Base-by-base conservation (phyloP, 2,888 invertebrate genomes). In the Carcina quercana region DNA sequence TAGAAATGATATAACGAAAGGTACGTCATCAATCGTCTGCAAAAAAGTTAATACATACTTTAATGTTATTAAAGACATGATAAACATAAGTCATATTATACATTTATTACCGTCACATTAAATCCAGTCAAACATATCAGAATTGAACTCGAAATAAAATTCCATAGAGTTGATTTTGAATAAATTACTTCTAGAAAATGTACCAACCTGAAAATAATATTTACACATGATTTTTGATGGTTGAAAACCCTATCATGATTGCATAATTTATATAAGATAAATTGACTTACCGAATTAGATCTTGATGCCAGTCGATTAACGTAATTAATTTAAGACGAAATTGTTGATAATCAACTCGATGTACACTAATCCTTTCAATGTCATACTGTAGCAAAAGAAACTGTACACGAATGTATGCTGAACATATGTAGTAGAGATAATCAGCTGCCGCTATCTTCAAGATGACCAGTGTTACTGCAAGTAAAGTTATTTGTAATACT, bases 121-220 rank as follows among this genome's bases (percentile, higher is more conserved):
- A 71, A 71, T 30, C 65, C 64, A 19, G 64, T 62, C 8, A 71
- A 57, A 38, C 71, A 71, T 30, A 69, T 69, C 11, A 69, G 50
- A 26, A 65, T 31, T 1, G 70, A 69, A 40, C 70, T 69, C 2
- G 53, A 51, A 13, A 67, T 30, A 37, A 71, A 67, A 42, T 69
- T 69, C 20, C 57, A 48, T 3, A 69, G 42, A 3, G 53, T 70
- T 2, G 70, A 63, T 38, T 57, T 64, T 1, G 61, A 50, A 30
- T 68, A 69, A 17, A 67, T 54, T 2, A 20, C 34, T 39, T 70
- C 66, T 2, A 69, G 42, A 31, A 50, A 43, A 6, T 47, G 40
- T n/a, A 62, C 47, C 11, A 53, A 45, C 13, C 70, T 67, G 56
- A 21, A 13, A 35, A 1, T 15, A 19, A 7, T 33, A 34, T 34